Evolutionary conservation across 2,888 invertebrate species (phyloP).

Genomic region (Drosophila leonis): DNA sequence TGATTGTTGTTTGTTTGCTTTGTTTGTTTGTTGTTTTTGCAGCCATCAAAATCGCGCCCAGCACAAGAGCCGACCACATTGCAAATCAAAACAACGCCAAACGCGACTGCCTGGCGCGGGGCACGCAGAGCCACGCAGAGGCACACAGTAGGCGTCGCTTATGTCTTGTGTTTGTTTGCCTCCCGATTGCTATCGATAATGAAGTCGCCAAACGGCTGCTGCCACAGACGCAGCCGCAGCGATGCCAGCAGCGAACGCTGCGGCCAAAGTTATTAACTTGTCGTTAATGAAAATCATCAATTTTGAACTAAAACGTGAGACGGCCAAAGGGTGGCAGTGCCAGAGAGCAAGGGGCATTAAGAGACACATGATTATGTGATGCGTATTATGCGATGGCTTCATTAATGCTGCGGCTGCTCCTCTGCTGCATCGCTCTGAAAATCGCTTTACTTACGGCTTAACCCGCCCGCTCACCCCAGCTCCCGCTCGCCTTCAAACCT

Average conservation of each 20-base stretch:
- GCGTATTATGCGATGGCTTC: slow-evolving; percentile 66
- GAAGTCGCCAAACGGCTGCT: slow-evolving; percentile 53
- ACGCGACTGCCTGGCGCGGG: slow-evolving; percentile 23
- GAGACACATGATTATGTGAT: slow-evolving; percentile 57
- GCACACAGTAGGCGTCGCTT: slow-evolving; percentile 9
- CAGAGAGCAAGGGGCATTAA: slow-evolving; percentile 2
- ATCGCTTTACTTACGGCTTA: slow-evolving; percentile 45
- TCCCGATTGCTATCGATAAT: slow-evolving; percentile 62
- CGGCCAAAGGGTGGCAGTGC: slow-evolving; percentile 4
- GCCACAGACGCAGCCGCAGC: not conserved
- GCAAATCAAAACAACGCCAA: slow-evolving; percentile 57
- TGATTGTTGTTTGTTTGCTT: slow-evolving; percentile 18
- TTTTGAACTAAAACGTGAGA: slow-evolving; percentile 52
- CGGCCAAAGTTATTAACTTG: slow-evolving; percentile 73
- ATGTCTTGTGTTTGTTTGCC: slow-evolving; percentile 43
- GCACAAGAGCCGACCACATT: slow-evolving; percentile 15
- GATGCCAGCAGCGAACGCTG: slow-evolving; percentile 6
- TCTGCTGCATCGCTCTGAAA: slow-evolving; percentile 44
- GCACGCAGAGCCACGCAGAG: not conserved
- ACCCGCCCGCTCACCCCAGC: not conserved
- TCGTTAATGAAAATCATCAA: slow-evolving; percentile 82
- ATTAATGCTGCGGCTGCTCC: slow-evolving; percentile 48
- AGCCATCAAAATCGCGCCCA: slow-evolving; percentile 30
- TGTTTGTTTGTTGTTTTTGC: slow-evolving; percentile 34
- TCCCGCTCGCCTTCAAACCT: not conserved